Percentiles rank a stretch among this genome's conserved stretches.
Evolutionary conservation across 92 coral and sea anemone genomes (phyloP).

Genomic region (Galaxea fascicularis): DNA sequence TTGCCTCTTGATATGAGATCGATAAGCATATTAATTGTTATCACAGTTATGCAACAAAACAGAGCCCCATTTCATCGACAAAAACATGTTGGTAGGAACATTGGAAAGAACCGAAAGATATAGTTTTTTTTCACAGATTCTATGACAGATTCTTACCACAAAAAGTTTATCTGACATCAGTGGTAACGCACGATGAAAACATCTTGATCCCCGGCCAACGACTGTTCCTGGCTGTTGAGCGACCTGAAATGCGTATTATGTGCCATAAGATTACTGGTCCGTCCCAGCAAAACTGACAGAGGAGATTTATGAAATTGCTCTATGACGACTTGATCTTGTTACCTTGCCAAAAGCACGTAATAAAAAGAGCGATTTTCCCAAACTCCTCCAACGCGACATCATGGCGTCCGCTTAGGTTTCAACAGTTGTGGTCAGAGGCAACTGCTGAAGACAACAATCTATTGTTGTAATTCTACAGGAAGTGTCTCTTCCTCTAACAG

Average conservation of each 20-base stretch:
- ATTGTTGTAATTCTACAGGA: background rate
- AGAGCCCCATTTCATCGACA: too few relatives aligned
- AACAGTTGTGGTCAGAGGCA: background rate
- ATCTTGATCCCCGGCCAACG: conserved; percentile 48
- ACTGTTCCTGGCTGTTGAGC: conserved; percentile 29
- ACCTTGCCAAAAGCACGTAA: conserved; percentile 48
- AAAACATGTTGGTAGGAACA: background rate
- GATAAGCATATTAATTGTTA: too few relatives aligned
- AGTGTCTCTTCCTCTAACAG: background rate
- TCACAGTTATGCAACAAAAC: too few relatives aligned
- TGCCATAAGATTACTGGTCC: background rate
- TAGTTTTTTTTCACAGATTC: too few relatives aligned
- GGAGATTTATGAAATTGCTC: background rate
- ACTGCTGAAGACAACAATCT: background rate
- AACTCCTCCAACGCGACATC: conserved; percentile 43
- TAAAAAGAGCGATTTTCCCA: conserved; percentile 29
- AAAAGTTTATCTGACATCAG: conserved; percentile 81
- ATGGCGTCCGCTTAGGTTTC: conserved; percentile 13
- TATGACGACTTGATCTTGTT: background rate
- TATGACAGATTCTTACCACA: conserved; percentile 67
- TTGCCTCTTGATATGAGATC: too few relatives aligned
- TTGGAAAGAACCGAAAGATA: background rate
- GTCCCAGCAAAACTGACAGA: background rate
- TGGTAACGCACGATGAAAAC: conserved; percentile 74
- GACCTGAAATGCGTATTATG: conserved; percentile 24